Base-by-base conservation (phyloP, 2,888 invertebrate species). In the Leptinotarsa rubiginosa region DNA sequence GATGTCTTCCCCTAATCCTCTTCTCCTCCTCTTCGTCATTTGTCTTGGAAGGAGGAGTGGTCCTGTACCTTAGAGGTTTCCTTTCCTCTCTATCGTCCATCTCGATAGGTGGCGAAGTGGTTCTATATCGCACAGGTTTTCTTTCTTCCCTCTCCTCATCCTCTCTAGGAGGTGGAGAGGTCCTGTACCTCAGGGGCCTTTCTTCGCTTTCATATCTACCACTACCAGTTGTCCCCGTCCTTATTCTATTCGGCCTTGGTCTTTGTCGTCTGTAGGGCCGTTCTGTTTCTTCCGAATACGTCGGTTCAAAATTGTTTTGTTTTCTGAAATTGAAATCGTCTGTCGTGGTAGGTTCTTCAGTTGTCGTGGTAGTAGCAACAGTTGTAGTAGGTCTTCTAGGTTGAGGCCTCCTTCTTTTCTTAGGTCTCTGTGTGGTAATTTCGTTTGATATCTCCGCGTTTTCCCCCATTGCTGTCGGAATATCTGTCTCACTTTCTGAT, bases 371-470 rank as follows among this genome's bases (percentile, higher is more conserved):
- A 16, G 72, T 70, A 4, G 73, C 62, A 18, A 83, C 79, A 25
- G 80, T 78, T 31, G 79, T 77, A 20, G 77, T 72, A n/a, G 81
- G 77, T 49, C 73, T 78, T 72, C 80, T 76, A 13, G 81, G 82
- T 70, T 78, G 78, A 4, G 79, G 79, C 12, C 82, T 75, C 22
- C 81, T 75, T 25, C 80, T 77, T 20, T 74, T 75, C 69, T 77
- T 78, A 10, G 80, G 79, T 52, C 80, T 78, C 50, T 73, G 77
- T 3, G 83, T 83, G 20, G 84, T 83, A 7, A 83, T 82, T 73
- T 84, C 83, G 66, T 84, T 83, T 4, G 80, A 78, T 16, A 81
- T 78, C 72, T 84, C 84, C 12, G 78, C 74, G 41, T 74, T 79
- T 16, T 81, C 78, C 12, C 76, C 76, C 16, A 75, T 64, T 1